Base-by-base conservation (phyloP, 1,140 invertebrate genomes). In the Panulirus ornatus region DNA sequence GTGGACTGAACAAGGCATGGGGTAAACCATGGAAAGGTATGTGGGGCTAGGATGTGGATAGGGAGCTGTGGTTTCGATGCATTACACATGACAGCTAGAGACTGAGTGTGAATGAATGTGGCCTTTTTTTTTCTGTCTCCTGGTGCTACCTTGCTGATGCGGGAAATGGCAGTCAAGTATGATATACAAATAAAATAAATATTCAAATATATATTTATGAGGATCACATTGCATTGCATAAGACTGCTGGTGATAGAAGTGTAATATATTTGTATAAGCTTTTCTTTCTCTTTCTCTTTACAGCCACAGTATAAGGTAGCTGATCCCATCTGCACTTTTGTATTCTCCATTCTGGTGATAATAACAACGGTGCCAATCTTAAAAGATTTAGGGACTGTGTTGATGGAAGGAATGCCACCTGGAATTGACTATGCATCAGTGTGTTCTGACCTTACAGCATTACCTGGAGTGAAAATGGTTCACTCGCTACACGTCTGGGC, bases 241-340 rank as follows among this genome's bases (percentile, higher is more conserved):
- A n/a, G n/a, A n/a, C n/a, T n/a, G 44, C 30, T 16, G 30, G n/a
- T 30, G 0, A 30, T 11, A 30, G 22, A 9, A 81, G 30, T 51
- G 14, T 27, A 40, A 27, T n/a, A 30, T 9, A 16, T 30, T 30
- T 54, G 3, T 30, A 19, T 36, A 19, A 82, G 3, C 22, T 36
- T 58, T 36, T 54, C 8, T 71, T 66, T 22, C n/a, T 44, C 44
- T 71, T 86, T 47, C 79, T 86, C 63, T 79, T 93, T 94, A 14
- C 95, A 97, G 96, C 97, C 96, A 8, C 94, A 95, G 92, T 96
- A 95, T 86, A 96, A 97, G 93, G 94, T 97, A 76, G 97, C 96
- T 66, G 97, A 98, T 95, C 97, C 97, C 14, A 96, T 98, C 92
- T 98, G 97, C 95, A 98, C 97, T 63, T 96, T 98, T 92, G 93